A percentile compares a stretch with the other conserved stretches of the same genome.
phyloP scores from a whole-genome alignment of 2,888 invertebrate species.

The Euphydryas editha region DNA sequence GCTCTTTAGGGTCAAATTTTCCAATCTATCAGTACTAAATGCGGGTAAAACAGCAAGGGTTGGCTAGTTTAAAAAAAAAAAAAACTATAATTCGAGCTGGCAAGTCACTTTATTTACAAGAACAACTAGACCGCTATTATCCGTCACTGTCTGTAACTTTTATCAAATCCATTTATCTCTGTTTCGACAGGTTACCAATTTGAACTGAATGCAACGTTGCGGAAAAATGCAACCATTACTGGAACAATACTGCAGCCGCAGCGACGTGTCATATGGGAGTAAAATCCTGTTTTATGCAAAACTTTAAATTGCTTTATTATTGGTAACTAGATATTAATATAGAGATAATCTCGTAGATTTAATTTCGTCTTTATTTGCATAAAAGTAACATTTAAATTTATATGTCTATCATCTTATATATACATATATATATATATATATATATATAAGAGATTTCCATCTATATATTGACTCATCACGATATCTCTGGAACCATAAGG shows the following conservation, averaged over 20 bases:
- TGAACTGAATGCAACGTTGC: slow-evolving; percentile 32
- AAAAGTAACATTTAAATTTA: no score
- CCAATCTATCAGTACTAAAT: not conserved
- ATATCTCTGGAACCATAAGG: no score
- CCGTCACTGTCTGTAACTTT: slow-evolving; percentile 23
- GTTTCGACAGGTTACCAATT: slow-evolving; percentile 38
- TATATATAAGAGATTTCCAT: no score
- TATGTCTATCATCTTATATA: no score
- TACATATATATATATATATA: no score
- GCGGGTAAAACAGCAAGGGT: not conserved
- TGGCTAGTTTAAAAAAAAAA: not conserved
- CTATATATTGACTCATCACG: no score
- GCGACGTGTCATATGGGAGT: slow-evolving; percentile 32
- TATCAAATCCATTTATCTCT: slow-evolving; percentile 34
- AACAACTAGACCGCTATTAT: slow-evolving; percentile 4
- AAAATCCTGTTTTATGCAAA: slow-evolving; percentile 32
- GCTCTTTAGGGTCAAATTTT: no score
- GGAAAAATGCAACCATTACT: slow-evolving; percentile 34
- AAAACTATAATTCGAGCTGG: not conserved
- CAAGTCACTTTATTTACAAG: not conserved
- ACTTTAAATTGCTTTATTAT: slow-evolving; percentile 28
- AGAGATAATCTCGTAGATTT: not conserved
- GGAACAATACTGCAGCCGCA: slow-evolving; percentile 37
- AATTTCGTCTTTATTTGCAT: no score
- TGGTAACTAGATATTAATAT: not conserved